Base-by-base conservation (phyloP, 2,888 invertebrate genomes). In the Andrena camellia region DNA sequence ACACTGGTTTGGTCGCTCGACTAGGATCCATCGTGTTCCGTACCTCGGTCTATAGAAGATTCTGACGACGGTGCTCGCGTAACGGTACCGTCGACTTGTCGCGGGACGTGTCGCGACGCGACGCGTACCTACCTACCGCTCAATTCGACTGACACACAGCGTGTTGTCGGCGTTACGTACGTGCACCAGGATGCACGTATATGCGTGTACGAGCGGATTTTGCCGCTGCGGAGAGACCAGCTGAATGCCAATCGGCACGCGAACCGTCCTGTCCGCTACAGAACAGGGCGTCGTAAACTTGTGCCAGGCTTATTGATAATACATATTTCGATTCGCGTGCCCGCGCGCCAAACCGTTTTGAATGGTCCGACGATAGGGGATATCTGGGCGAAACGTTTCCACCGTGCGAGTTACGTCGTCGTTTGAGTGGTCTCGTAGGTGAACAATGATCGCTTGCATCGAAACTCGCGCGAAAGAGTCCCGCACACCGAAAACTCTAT, bases 1-100 rank as follows among this genome's bases (percentile, higher is more conserved):
- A 50, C 5, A 13, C 17, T 17, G 17, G 48, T 17, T 1, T 52
- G 60, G 13, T 52, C n/a, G 48, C 52, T 42, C n/a, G 64, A 52
- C 69, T 77, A 77, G 60, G 85, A 89, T 88, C 86, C 74, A 71
- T 17, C 31, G 66, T 67, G 89, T 91, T 88, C 89, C 89, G 87
- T 90, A 89, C 81, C 68, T 84, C 85, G 82, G 88, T 88, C 88
- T 90, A 89, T 91, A 91, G 86, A 83, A 70, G 84, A 91, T 91
- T 90, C 91, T 83, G 88, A 83, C 80, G 86, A 81, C 84, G 83
- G 83, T 84, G 86, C 88, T 84, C 87, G 84, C 62, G 73, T 91
- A 91, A 91, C 91, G 91, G 91, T 90, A 90, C 82, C 71, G 67
- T 79, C 70, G 80, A 75, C 62, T 79, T 78, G 76, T 84, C 78